phyloP scores from a whole-genome alignment of 2,888 invertebrate species.

The Amaurobius ferox region DNA sequence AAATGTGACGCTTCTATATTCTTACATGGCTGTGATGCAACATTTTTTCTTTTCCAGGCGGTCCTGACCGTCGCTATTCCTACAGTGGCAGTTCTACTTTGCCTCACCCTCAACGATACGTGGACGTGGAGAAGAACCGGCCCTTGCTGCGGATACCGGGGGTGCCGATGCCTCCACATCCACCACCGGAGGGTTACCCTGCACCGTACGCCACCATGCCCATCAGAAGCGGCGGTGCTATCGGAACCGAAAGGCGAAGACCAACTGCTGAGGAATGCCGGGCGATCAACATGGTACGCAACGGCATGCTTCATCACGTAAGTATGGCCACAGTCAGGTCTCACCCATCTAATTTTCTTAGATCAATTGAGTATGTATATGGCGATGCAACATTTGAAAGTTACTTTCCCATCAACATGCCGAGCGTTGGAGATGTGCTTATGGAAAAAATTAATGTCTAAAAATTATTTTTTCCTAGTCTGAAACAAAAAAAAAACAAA shows the following conservation, averaged over 20 bases:
- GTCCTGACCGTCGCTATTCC: slow-evolving; percentile 69
- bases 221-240: slow-evolving; percentile 43
- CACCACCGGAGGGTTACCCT: slow-evolving; percentile 72
- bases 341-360: no score
- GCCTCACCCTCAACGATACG: slow-evolving; percentile 68
- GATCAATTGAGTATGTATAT: no score
- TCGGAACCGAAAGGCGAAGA: slow-evolving; percentile 31
- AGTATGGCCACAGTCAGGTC: no score
- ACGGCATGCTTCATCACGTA: slow-evolving; percentile 68
- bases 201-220: slow-evolving; percentile 73
- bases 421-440: no score
- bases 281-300: slow-evolving; percentile 41
- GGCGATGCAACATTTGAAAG: no score
- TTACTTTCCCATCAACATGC: no score
- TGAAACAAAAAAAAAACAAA: no score
- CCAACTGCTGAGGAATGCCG: slow-evolving; percentile 36
- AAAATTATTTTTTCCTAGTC: no score
- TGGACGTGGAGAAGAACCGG: slow-evolving; percentile 65
- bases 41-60: slow-evolving; percentile 56
- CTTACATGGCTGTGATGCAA: no score
- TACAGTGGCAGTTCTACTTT: slow-evolving; percentile 71
- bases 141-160: slow-evolving; percentile 61
- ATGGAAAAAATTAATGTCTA: no score
- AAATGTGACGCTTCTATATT: no score
- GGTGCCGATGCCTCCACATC: slow-evolving; percentile 63